These are phyloP conservation scores for Bedellia somnulentella DNA, from an alignment of 2,888 invertebrate genomes.

Conservation along the genomic window DNA sequence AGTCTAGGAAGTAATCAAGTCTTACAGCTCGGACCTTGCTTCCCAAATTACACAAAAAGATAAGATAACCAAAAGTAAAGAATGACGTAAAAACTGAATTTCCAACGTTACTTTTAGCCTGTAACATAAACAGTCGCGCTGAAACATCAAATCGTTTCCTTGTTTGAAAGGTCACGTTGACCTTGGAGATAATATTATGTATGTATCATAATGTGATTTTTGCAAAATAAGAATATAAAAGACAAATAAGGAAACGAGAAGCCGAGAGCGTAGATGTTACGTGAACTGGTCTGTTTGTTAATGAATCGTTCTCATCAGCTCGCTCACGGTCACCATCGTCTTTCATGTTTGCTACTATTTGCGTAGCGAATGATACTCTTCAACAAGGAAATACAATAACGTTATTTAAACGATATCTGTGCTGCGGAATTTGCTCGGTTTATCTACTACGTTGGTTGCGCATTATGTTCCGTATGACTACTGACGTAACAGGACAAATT, in stretches of 20 bases:
- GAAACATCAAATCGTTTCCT: constrained; percentile 22
- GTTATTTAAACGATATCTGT: too few species aligned
- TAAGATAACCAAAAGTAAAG: too few species aligned
- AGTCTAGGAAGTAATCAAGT: too few species aligned
- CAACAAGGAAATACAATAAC: constrained; percentile 24
- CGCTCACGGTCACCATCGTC: constrained; percentile 23
- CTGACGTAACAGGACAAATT: too few species aligned
- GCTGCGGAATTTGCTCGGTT: too few species aligned
- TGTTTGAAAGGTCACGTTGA: constrained; percentile 42
- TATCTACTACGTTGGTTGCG: too few species aligned
- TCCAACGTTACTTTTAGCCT: too few species aligned
- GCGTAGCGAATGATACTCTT: constrained; percentile 11
- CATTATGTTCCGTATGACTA: constrained; percentile 21
- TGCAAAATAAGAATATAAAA: constrained; percentile 39
- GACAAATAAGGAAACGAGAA: constrained; percentile 46
- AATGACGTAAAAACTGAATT: too few species aligned
- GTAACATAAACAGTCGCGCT: not conserved
- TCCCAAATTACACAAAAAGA: too few species aligned
- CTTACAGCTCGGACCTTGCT: too few species aligned
- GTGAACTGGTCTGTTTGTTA: constrained; percentile 19
- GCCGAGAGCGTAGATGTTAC: constrained; percentile 7
- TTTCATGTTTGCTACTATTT: too few species aligned
- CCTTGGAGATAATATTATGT: constrained; percentile 39
- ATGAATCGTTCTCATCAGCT: constrained; percentile 21
- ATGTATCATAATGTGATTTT: constrained; percentile 38